Percentiles rank a stretch among this genome's conserved stretches.
Conservation (phyloP, 2,888 invertebrate genomes). For the Lepidonotus clava region DNA sequence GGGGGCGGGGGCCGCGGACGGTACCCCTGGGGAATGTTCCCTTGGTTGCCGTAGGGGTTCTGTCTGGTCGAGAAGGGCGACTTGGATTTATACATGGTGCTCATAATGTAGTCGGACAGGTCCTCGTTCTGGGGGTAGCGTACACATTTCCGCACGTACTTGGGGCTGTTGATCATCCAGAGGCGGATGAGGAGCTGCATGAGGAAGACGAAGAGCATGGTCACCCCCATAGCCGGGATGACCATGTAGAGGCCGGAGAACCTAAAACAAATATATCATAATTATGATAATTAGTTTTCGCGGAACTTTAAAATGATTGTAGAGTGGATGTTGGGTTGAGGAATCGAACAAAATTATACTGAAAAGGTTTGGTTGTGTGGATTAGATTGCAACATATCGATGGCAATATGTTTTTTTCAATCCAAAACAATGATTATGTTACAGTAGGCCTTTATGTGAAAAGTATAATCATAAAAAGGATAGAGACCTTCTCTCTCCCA, state of each 20-base stretch:
- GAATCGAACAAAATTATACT: too few relatives aligned
- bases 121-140: constrained; percentile 7
- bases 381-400: too few relatives aligned
- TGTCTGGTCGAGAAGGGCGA: background rate
- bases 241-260: constrained; percentile 34
- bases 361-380: too few relatives aligned
- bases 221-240: background rate
- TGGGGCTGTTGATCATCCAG: background rate
- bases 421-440: too few relatives aligned
- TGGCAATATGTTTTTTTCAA: too few relatives aligned
- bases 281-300: too few relatives aligned
- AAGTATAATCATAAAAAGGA: too few relatives aligned
- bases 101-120: constrained; percentile 13
- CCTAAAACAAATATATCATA: too few relatives aligned
- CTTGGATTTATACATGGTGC: background rate
- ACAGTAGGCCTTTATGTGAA: too few relatives aligned
- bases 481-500: too few relatives aligned
- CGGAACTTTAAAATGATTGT: too few relatives aligned
- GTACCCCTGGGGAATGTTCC: constrained; percentile 1
- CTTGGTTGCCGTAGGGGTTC: background rate
- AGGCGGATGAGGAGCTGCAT: constrained; percentile 30
- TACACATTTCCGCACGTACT: background rate
- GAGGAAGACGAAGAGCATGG: constrained; percentile 41
- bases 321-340: too few relatives aligned
- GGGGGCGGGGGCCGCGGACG: background rate